Conservation (phyloP, 2,113 vertebrate genomes). For the Chrysemys picta region DNA sequence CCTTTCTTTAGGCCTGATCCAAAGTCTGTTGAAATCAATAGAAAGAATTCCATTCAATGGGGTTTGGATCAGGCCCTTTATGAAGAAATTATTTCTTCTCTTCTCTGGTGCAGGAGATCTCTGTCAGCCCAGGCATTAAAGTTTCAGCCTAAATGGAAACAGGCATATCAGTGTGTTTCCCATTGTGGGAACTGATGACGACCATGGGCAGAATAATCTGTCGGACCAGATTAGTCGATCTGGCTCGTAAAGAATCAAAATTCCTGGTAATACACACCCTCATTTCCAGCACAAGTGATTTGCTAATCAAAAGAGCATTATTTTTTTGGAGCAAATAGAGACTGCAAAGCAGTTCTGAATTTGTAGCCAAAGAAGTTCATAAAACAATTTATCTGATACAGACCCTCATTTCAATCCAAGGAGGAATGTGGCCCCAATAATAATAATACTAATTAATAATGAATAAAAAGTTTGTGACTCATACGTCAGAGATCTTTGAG, state of each 20-base stretch:
- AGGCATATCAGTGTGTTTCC: background rate
- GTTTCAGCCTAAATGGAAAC: background rate
- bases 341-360: slow-evolving; percentile 19
- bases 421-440: background rate
- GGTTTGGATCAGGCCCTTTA: background rate
- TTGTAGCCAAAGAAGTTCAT: slow-evolving; percentile 13
- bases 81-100: background rate
- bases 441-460: background rate
- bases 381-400: slow-evolving; percentile 60
- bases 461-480: background rate
- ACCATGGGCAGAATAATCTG: background rate
- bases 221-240: background rate
- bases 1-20: background rate
- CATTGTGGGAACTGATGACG: background rate
- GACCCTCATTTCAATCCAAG: slow-evolving; percentile 47
- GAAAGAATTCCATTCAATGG: background rate
- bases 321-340: background rate
- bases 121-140: background rate
- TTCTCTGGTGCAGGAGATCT: background rate
- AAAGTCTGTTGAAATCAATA: background rate
- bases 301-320: slow-evolving; percentile 19
- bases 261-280: background rate
- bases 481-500: slow-evolving; percentile 46
- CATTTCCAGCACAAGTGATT: background rate
- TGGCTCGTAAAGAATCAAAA: background rate